Base-by-base conservation (phyloP, 2,797 vertebrate species). In the Pseudomugil tenellus region DNA sequence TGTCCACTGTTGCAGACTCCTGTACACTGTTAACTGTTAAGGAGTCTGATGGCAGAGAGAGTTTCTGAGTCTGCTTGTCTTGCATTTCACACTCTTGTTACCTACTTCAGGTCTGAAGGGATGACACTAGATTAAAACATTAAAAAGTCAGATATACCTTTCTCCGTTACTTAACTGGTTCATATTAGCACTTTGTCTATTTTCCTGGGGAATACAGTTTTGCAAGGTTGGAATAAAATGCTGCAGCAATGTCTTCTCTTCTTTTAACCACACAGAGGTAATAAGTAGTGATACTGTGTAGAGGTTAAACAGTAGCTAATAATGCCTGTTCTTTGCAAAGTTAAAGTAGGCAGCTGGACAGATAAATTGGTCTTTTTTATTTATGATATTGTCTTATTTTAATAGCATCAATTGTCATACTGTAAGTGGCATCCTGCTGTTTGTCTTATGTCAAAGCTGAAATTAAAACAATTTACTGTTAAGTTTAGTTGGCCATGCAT, bases 211-310 rank as follows among this genome's bases (percentile, higher is more conserved):
- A n/a, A 43, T 43, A 7, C 2, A 10, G 46, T 49, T 49, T 49
- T 10, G 13, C 6, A 14, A 37, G 43, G 58, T 70, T 28, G n/a
- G 32, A 41, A 23, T 64, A 21, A 67, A 70, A 58, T 34, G 3
- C 17, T 26, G 17, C 29, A 16, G 9, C 16, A 3, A 7, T 41
- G 14, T 41, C 19, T 56, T 5, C 8, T 13, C 3, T 59, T 4
- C 31, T 41, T 28, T 63, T 19, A 49, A 1, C 19, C 49, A n/a
- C 6, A 41, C 4, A 41, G 16, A 43, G 19, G 16, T 6, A 3
- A 7, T 8, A 1, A 19, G 41, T n/a, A 17, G 8, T 19, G 19
- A 8, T 43, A 8, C 41, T 37, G 11, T 12, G 34, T n/a, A 41
- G 19, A 43, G 19, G 41, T n/a, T 19, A 2, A 21, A 46, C n/a